phyloP scores from a whole-genome alignment of 2,797 vertebrate species.

The Dendrocincla fuliginosa region DNA sequence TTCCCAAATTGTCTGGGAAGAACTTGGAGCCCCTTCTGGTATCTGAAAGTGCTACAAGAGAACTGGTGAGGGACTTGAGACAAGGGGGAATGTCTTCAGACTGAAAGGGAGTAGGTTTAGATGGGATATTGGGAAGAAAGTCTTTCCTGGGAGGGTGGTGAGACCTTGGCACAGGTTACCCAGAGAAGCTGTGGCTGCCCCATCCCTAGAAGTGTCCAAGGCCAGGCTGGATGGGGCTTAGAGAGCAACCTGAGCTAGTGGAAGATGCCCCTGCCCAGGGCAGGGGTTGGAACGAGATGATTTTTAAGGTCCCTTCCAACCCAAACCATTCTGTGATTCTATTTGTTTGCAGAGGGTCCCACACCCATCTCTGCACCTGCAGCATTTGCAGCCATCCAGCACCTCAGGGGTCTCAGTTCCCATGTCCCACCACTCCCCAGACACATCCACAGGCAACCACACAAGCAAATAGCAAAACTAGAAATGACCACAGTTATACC shows the following conservation, averaged over 20 bases:
- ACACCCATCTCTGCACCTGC: not conserved
- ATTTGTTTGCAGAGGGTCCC: not conserved
- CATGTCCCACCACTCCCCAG: not conserved
- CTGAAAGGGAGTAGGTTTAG: no score
- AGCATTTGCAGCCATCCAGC: not conserved
- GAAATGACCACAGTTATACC: accelerated
- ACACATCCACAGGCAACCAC: not conserved
- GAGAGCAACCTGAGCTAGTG: not conserved
- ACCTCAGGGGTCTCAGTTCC: accelerated
- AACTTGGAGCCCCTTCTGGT: not conserved
- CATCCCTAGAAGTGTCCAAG: not conserved
- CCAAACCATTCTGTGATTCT: not conserved
- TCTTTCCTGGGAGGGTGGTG: accelerated
- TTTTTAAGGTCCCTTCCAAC: not conserved
- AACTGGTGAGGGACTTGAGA: not conserved
- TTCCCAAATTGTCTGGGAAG: not conserved
- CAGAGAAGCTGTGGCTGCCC: not conserved
- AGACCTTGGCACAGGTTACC: not conserved
- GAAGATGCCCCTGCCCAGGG: not conserved
- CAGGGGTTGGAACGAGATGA: no score
- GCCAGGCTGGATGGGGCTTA: not conserved
- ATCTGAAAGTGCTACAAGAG: not conserved
- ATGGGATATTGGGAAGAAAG: not conserved
- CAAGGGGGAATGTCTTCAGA: not conserved
- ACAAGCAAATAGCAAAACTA: not conserved